Evolutionary conservation across 2,888 invertebrate species (phyloP).

Genomic region (Zootermopsis nevadensis): DNA sequence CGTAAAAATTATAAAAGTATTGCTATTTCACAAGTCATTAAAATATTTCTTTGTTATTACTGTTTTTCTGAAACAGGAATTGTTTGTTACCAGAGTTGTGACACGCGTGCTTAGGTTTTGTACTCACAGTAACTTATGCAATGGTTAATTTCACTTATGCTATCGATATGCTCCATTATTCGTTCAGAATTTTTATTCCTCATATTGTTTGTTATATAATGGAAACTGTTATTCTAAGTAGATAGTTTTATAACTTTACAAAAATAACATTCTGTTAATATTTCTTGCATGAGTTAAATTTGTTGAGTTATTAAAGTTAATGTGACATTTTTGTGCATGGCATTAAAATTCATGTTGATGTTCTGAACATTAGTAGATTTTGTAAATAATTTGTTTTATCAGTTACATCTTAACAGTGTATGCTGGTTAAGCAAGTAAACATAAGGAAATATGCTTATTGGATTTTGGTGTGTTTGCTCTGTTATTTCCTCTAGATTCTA

Average conservation of each 20-base stretch:
- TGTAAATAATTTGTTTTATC: background rate
- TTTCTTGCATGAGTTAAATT: background rate
- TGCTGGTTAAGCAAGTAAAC: no score
- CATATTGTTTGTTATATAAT: no score
- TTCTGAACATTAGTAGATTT: background rate
- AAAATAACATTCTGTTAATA: background rate
- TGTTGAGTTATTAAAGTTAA: background rate
- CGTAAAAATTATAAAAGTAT: background rate
- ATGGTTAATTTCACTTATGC: background rate
- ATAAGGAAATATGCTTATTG: no score
- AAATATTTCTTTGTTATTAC: background rate
- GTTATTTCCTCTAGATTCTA: no score
- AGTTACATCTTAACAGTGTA: background rate
- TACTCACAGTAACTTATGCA: background rate
- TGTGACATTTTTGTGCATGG: background rate
- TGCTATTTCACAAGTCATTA: no score
- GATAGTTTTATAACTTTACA: background rate
- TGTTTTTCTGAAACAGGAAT: background rate
- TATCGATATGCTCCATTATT: background rate
- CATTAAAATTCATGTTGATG: background rate
- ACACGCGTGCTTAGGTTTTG: background rate
- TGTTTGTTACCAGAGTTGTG: background rate
- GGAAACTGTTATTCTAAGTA: no score
- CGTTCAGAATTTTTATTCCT: background rate
- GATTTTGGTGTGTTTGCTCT: no score